Percentiles rank a stretch among this genome's conserved stretches.
These are phyloP conservation scores for Adoxophyes honmai DNA, from an alignment of 1,140 invertebrate species.

Conservation along the genomic window DNA sequence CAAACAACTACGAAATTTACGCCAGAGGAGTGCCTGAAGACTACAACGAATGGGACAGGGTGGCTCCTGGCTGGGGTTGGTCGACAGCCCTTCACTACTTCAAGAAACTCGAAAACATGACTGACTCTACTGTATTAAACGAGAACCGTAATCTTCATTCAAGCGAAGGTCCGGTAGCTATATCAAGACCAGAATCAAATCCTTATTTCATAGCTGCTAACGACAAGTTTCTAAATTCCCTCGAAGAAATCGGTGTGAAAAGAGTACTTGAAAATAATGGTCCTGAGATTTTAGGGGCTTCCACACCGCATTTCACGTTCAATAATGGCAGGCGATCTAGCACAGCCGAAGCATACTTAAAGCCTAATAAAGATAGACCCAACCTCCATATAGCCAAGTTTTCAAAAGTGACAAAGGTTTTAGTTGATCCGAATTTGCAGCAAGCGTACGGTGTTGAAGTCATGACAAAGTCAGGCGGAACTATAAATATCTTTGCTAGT, in stretches of 20 bases:
- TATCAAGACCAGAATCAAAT: conserved; percentile 45
- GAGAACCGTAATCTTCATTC: conserved; percentile 49
- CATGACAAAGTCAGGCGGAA: conserved; percentile 57
- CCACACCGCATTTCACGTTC: conserved; percentile 77
- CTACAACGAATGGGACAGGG: conserved; percentile 83
- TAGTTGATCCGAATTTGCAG: conserved; percentile 83
- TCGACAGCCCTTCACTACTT: conserved; percentile 78
- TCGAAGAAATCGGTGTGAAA: conserved; percentile 52
- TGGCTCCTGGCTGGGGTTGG: conserved; percentile 86
- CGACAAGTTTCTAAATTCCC: conserved; percentile 41
- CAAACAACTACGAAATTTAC: conserved; percentile 89
- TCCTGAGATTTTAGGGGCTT: conserved; percentile 42
- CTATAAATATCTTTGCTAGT: conserved; percentile 61
- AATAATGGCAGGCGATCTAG: conserved; percentile 80
- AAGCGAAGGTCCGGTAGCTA: conserved; percentile 42
- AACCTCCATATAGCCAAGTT: conserved; percentile 75
- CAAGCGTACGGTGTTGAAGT: conserved; percentile 80
- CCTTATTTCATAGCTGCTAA: conserved; percentile 34
- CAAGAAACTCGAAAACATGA: conserved; percentile 62
- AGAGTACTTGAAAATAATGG: conserved; percentile 52
- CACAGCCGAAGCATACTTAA: conserved; percentile 80
- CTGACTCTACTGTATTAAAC: conserved; percentile 38
- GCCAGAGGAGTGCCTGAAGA: conserved; percentile 86
- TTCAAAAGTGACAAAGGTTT: conserved; percentile 65
- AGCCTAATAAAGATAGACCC: conserved; percentile 70